phyloP scores from a whole-genome alignment of 2,113 vertebrate genomes.

The Lepisosteus osseus region DNA sequence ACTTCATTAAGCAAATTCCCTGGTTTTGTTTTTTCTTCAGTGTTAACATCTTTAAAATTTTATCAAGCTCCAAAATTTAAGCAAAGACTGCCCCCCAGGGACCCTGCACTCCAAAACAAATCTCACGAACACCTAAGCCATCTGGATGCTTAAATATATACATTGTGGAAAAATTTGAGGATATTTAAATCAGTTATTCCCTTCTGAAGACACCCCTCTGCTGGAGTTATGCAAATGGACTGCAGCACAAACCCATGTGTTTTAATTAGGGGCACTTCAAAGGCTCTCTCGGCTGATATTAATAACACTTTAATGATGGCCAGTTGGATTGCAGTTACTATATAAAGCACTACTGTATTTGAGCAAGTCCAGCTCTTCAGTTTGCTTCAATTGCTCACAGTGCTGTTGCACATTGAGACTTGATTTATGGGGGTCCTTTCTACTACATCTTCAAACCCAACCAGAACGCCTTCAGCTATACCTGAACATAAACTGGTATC shows the following conservation, averaged over 20 bases:
- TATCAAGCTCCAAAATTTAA: not conserved
- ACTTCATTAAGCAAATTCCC: not conserved
- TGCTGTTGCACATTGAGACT: not conserved
- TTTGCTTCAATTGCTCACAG: slow-evolving; percentile 23
- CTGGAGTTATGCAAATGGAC: slow-evolving; percentile 22
- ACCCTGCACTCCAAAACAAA: slow-evolving; percentile 38
- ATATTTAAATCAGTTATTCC: not conserved
- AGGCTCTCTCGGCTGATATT: slow-evolving; percentile 35
- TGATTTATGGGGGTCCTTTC: too few species aligned
- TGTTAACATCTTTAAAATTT: too few species aligned
- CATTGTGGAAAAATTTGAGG: slow-evolving; percentile 31
- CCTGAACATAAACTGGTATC: too few species aligned
- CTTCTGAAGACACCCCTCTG: slow-evolving; percentile 16
- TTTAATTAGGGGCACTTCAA: slow-evolving; percentile 45
- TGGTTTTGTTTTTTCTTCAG: not conserved
- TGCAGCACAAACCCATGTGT: slow-evolving; percentile 28
- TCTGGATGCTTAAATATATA: slow-evolving; percentile 44
- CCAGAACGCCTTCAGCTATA: too few species aligned
- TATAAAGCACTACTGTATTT: slow-evolving; percentile 46
- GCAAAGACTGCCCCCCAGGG: not conserved
- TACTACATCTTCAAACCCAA: too few species aligned
- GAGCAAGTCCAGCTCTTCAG: slow-evolving; percentile 30
- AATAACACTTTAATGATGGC: slow-evolving; percentile 43
- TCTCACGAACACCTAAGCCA: slow-evolving; percentile 30
- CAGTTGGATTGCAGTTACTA: slow-evolving; percentile 44